Evolutionary conservation across 2,113 vertebrate species (phyloP), one percentile per base, ranked within the genome.

Genomic region (Abramis brama): DNA sequence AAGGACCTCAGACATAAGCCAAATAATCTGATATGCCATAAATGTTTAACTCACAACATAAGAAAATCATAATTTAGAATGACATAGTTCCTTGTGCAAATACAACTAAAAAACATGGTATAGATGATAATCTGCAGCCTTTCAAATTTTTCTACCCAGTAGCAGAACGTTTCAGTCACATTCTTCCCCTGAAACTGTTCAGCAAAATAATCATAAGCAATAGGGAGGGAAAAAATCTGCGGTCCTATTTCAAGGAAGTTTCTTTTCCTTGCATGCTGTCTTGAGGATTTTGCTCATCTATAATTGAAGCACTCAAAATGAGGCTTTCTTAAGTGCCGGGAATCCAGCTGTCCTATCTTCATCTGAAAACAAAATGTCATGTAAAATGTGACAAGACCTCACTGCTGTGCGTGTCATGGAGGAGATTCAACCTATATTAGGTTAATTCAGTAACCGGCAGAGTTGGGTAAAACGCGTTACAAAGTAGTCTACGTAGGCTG

Each of bases 211-310:
- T 21, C 39, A 39, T 64, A 12, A 62, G 12, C n/a, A 13, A 75
- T 45, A 30, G 11, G 15, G 0, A 30, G 19, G 5, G 1, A 36
- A 68, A 68, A 64, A 81, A 39, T 19, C 23, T 57, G 25, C 15
- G 25, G 25, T 23, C 6, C 19, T 33, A 50, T 70, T 66, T 75
- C 11, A 60, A 75, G 73, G 7, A 64, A 62, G n/a, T 62, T 59
- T 57, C 12, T 2, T 33, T 85, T 73, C 7, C 17, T 33, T 85
- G 43, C 43, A 39, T 66, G 83, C 12, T 39, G 43, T 85, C 45
- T 52, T 68, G 84, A 55, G 83, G 21, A 33, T 85, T 77, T 77
- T 50, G 73, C 84, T 79, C 84, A 79, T 85, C 75, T 39, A 57
- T 79, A 57, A 85, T 79, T 85, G 50, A 78, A 85, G 19, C 75